A percentile compares a stretch with the other conserved stretches of the same genome.
Conservation (phyloP, 1,140 invertebrate species). For the Drosophila tani region DNA sequence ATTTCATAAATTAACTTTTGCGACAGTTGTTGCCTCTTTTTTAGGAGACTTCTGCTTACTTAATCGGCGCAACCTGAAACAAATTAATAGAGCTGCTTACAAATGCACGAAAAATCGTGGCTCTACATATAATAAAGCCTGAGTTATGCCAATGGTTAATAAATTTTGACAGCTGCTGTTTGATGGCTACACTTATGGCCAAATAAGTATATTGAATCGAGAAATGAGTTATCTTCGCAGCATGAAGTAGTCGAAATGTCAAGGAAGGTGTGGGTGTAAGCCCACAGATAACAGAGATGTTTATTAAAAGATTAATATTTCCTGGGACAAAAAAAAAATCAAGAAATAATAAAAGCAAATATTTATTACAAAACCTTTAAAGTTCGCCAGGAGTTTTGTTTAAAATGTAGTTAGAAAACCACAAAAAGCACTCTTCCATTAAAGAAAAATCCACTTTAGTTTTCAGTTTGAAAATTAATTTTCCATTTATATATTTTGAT, state of each 20-base stretch:
- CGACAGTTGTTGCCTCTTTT: constrained; percentile 60
- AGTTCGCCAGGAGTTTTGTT: too few relatives aligned
- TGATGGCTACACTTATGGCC: constrained; percentile 34
- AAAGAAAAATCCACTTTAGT: constrained; percentile 4
- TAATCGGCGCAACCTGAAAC: constrained; percentile 60
- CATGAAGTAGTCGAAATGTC: constrained; percentile 9
- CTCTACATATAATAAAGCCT: constrained; percentile 22
- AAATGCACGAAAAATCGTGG: constrained; percentile 19
- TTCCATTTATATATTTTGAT: constrained; percentile 19
- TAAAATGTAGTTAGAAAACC: neutral
- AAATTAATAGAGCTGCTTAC: constrained; percentile 74
- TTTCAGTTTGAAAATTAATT: constrained; percentile 44
- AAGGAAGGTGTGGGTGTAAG: constrained; percentile 21
- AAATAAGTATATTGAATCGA: constrained; percentile 12
- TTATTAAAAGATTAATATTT: neutral
- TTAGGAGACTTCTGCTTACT: constrained; percentile 34
- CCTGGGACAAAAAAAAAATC: neutral
- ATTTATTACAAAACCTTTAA: neutral
- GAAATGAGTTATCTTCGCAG: constrained; percentile 32
- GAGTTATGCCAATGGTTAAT: constrained; percentile 57
- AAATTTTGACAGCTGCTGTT: constrained; percentile 60
- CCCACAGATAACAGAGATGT: neutral
- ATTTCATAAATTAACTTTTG: constrained; percentile 68
- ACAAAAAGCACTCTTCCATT: neutral
- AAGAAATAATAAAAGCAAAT: neutral